Evolutionary conservation across 2,888 invertebrate species (phyloP).

Genomic region (Hymenopus coronatus): DNA sequence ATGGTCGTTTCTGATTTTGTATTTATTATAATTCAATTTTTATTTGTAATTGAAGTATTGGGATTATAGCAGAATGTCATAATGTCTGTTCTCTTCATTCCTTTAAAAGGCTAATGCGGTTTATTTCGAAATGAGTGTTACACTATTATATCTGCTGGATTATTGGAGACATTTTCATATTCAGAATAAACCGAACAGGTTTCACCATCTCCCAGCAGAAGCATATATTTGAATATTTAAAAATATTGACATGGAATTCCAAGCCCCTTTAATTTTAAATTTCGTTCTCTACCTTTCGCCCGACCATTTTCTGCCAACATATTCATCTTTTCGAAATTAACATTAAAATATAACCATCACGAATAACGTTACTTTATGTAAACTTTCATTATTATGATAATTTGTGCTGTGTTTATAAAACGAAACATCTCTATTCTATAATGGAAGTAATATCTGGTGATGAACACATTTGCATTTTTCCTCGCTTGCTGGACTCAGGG

Average conservation of each 20-base stretch:
- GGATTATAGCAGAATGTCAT: too few species aligned
- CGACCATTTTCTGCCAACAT: background rate
- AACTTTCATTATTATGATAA: background rate
- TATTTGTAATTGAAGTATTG: too few species aligned
- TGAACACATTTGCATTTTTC: background rate
- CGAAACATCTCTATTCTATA: background rate
- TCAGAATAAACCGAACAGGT: background rate
- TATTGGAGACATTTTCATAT: background rate
- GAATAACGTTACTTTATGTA: background rate
- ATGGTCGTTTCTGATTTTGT: too few species aligned
- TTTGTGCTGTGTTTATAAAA: background rate
- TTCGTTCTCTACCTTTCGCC: background rate
- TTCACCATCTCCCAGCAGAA: background rate
- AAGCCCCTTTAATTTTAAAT: background rate
- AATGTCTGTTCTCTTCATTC: too few species aligned
- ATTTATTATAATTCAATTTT: too few species aligned
- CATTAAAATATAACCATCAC: background rate
- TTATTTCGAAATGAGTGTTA: too few species aligned
- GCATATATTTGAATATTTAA: background rate
- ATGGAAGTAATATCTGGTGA: background rate
- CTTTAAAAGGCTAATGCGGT: too few species aligned
- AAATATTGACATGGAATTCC: background rate
- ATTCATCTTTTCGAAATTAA: background rate
- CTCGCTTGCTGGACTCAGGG: background rate
- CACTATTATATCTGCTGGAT: too few species aligned